Conservation (phyloP, 2,113 vertebrate species). For the Gymnarchus niloticus region DNA sequence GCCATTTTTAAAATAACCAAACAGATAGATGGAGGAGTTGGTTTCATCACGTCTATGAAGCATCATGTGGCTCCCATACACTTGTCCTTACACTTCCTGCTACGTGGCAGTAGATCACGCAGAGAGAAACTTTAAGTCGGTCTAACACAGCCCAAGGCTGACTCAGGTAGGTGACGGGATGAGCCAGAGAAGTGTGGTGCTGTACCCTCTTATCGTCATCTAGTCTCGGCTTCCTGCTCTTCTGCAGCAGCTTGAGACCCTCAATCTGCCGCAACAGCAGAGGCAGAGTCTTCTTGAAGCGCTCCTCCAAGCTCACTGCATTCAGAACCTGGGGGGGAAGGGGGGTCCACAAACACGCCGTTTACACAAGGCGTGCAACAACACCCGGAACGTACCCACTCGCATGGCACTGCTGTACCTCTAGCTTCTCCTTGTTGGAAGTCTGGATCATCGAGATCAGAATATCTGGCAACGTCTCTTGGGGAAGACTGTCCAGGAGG, state of each 20-base stretch:
- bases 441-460: slow-evolving; percentile 90
- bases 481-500: slow-evolving; percentile 84
- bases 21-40: too few relatives aligned
- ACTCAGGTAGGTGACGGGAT: not conserved
- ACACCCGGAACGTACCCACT: not conserved
- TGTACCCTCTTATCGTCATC: slow-evolving; percentile 82
- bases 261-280: slow-evolving; percentile 90
- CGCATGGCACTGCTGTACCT: slow-evolving; percentile 60
- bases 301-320: slow-evolving; percentile 82
- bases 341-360: not conserved
- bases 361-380: not conserved
- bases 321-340: slow-evolving; percentile 75
- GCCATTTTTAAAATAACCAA: too few relatives aligned
- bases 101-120: not conserved
- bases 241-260: slow-evolving; percentile 86
- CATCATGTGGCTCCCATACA: too few relatives aligned
- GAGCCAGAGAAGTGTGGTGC: not conserved
- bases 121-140: not conserved
- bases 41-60: too few relatives aligned
- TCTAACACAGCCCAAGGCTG: not conserved
- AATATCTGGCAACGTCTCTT: slow-evolving; percentile 86
- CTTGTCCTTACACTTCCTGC: too few relatives aligned
- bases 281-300: slow-evolving; percentile 86
- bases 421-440: slow-evolving; percentile 89
- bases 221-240: slow-evolving; percentile 76